phyloP scores from a whole-genome alignment of 1,140 invertebrate genomes.

The Drosophila lacteicornis region DNA sequence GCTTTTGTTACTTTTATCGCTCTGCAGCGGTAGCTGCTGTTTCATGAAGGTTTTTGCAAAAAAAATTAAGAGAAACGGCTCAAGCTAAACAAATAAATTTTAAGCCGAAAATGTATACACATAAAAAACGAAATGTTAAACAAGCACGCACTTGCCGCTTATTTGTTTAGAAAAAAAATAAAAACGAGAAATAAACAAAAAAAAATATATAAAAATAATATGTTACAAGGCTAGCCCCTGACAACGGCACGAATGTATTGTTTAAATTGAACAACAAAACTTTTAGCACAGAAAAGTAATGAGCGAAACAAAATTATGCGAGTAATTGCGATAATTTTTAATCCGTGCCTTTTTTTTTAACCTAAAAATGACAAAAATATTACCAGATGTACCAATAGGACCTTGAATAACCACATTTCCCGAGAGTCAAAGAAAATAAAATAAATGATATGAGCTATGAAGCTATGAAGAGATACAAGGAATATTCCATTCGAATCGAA shows the following conservation, averaged over 20 bases:
- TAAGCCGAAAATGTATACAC: conserved; percentile 39
- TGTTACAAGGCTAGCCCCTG: conserved; percentile 46
- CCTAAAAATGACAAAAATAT: conserved; percentile 16
- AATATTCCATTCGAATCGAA: no score
- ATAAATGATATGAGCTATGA: no score
- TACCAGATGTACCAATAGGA: conserved; percentile 8
- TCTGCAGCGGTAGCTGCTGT: conserved; percentile 1
- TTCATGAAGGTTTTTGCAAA: conserved; percentile 54
- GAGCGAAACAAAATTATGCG: conserved; percentile 46
- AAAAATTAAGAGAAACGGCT: conserved; percentile 4
- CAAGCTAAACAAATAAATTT: conserved; percentile 58
- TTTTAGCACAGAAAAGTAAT: conserved; percentile 53
- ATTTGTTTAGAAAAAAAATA: conserved; percentile 46
- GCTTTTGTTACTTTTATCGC: background rate
- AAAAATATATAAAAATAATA: conserved; percentile 39
- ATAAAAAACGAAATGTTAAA: conserved; percentile 47
- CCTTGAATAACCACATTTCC: background rate
- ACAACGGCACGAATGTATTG: conserved; percentile 52
- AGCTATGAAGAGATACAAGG: no score
- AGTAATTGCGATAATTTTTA: conserved; percentile 51
- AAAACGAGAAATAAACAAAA: conserved; percentile 9
- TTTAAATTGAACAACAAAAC: conserved; percentile 49
- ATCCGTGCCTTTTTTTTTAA: conserved; percentile 9
- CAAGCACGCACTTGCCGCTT: conserved; percentile 46
- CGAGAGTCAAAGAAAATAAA: no score